Percentiles rank a stretch among this genome's conserved stretches.
These are phyloP conservation scores for Catostylus mosaicus DNA, from an alignment of 30 jellyfish, hydroid and myxozoan genomes.

Conservation along the genomic window DNA sequence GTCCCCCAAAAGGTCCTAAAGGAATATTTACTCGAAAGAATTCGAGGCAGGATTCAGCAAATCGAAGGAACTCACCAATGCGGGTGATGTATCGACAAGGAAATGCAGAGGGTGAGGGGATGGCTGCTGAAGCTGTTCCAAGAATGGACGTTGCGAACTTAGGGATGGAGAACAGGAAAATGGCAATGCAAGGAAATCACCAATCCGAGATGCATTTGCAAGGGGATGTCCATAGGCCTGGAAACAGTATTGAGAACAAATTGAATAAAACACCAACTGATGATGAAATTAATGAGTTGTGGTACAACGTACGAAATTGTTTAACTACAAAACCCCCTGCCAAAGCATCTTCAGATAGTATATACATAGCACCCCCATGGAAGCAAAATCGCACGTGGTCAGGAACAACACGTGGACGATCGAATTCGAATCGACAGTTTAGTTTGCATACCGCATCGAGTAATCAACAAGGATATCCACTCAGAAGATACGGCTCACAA, in stretches of 20 bases:
- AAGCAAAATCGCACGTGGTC: constrained; percentile 65
- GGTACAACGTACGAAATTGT: constrained; percentile 91
- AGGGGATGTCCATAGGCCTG: neutral
- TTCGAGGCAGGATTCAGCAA: constrained; percentile 9
- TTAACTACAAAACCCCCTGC: constrained; percentile 63
- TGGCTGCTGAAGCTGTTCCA: too few species aligned
- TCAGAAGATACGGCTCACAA: constrained; percentile 77
- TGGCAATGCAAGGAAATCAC: neutral
- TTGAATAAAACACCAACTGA: constrained; percentile 97
- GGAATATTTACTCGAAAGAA: constrained; percentile 62
- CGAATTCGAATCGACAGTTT: constrained; percentile 8
- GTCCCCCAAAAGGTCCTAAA: constrained; percentile 70
- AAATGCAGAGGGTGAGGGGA: neutral
- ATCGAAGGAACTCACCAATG: constrained; percentile 65
- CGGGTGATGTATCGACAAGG: constrained; percentile 41
- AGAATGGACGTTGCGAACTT: neutral
- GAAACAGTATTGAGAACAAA: neutral
- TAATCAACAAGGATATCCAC: constrained; percentile 19
- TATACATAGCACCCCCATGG: constrained; percentile 43
- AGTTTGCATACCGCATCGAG: constrained; percentile 20
- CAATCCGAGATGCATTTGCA: neutral
- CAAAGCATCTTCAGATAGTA: constrained; percentile 82
- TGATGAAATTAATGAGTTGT: constrained; percentile 89
- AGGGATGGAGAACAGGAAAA: neutral
- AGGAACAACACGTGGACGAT: constrained; percentile 32